These are phyloP conservation scores for Patella pellucida DNA, from an alignment of 2,888 invertebrate species.

Conservation along the genomic window DNA sequence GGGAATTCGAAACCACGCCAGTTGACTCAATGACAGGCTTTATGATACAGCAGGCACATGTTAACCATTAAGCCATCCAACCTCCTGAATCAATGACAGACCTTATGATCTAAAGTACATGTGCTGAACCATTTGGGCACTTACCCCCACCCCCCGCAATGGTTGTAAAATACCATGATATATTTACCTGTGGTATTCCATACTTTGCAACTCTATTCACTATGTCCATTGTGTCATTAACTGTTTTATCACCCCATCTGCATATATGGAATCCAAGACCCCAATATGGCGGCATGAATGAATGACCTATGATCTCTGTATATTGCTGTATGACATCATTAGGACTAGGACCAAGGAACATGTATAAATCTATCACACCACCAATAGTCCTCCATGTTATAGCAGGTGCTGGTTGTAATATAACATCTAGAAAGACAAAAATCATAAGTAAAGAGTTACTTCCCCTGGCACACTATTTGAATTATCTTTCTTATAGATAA, in stretches of 20 bases:
- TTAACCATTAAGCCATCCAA: too few species aligned
- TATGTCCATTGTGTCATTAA: constrained; percentile 45
- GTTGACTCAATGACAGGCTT: too few species aligned
- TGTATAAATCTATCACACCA: constrained; percentile 83
- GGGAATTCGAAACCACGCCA: too few species aligned
- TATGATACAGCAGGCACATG: too few species aligned
- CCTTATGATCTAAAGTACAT: too few species aligned
- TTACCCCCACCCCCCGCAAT: too few species aligned
- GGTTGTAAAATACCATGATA: not conserved
- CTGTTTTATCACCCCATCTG: constrained; percentile 73
- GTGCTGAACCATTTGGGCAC: too few species aligned
- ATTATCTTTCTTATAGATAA: too few species aligned
- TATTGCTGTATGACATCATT: constrained; percentile 70
- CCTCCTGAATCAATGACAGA: too few species aligned
- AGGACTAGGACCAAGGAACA: constrained; percentile 83
- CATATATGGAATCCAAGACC: constrained; percentile 87
- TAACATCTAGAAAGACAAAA: constrained; percentile 42
- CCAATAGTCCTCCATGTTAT: constrained; percentile 86
- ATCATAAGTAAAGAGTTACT: too few species aligned
- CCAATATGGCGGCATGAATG: constrained; percentile 76
- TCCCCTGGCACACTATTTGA: too few species aligned
- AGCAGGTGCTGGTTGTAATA: constrained; percentile 78
- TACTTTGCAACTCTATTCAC: constrained; percentile 45
- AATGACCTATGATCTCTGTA: constrained; percentile 53
- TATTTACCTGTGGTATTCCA: constrained; percentile 52